phyloP scores from a whole-genome alignment of 2,113 vertebrate genomes.

The Prietella phreatophila region DNA sequence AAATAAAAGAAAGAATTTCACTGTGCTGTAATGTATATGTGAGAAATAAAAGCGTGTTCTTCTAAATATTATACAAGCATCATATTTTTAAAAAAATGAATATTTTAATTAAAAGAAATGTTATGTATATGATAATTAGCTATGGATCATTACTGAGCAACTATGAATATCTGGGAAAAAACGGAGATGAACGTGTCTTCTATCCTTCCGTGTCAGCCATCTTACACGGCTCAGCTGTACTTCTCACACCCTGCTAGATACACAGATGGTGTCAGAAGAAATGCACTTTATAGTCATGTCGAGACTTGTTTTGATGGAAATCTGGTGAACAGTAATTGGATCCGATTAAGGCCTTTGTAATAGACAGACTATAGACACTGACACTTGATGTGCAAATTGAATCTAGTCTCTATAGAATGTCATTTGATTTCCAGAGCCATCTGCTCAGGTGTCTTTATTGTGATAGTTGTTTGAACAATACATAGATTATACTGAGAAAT shows the following conservation, averaged over 20 bases:
- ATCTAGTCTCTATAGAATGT: neutral
- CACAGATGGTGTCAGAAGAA: conserved; percentile 34
- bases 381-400: conserved; percentile 13
- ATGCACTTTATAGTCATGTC: conserved; percentile 18
- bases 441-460: conserved; percentile 8
- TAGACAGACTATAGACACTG: neutral
- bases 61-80: neutral
- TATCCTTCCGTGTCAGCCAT: neutral
- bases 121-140: neutral
- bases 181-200: too few species aligned
- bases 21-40: too few species aligned
- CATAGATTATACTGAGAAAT: neutral
- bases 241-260: conserved; percentile 39
- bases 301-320: conserved; percentile 28
- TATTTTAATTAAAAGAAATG: neutral
- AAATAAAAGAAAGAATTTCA: too few species aligned
- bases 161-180: neutral
- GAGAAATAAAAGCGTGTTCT: too few species aligned
- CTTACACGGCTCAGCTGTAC: conserved; percentile 4
- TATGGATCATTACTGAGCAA: neutral
- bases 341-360: conserved; percentile 6
- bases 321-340: conserved; percentile 11
- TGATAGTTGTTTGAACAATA: neutral
- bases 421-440: neutral
- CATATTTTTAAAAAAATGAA: neutral